Base-by-base conservation (phyloP, 30 jellyfish, hydroid and myxozoan species). In the Chrysaora quinquecirrha region DNA sequence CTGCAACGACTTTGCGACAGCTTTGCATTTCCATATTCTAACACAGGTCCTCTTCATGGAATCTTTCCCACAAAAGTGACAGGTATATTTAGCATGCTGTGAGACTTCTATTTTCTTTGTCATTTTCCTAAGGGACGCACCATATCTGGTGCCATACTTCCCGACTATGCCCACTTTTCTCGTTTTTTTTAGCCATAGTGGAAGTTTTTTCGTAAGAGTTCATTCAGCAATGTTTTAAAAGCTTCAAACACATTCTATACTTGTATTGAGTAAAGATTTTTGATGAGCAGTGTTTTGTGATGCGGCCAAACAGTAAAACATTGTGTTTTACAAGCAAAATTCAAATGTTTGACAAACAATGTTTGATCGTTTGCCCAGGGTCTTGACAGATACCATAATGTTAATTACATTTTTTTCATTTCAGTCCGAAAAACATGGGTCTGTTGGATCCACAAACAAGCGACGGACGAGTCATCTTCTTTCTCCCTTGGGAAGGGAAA, bases 401-500 rank as follows among this genome's bases (percentile, higher is more conserved):
- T n/a, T n/a, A n/a, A n/a, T n/a, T n/a, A n/a, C n/a, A n/a, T 34
- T 38, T 43, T 14, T 52, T 52, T 14, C 12, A 2, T 38, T 56
- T n/a, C 35, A 89, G 99, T 61, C 96, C 99, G 30, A 87, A 75
- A 28, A 63, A 75, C 73, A 87, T 89, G 93, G 99, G 99, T 27
- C 83, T 95, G 19, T 82, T 95, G 3, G 98, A 95, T 63, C 98
- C 99, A 32, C 88, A 89, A 29, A 95, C 99, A 48, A 89, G 96
- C 76, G 98, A 96, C 80, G 98, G 98, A 2, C 89, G 99, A 52
- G 98, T 96, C 14, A 87, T 96, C 24, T 96, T 96, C 90, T 86
- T 96, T 76, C 84, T 96, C 21, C 99, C 99, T 0, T 96, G 99
- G 99, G 97, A 96, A 86, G 99, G 99, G 7, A 82, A 82, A 71